Evolutionary conservation across 2,888 invertebrate species (phyloP).

Genomic region (Ashinkailepas kermadecensis): DNA sequence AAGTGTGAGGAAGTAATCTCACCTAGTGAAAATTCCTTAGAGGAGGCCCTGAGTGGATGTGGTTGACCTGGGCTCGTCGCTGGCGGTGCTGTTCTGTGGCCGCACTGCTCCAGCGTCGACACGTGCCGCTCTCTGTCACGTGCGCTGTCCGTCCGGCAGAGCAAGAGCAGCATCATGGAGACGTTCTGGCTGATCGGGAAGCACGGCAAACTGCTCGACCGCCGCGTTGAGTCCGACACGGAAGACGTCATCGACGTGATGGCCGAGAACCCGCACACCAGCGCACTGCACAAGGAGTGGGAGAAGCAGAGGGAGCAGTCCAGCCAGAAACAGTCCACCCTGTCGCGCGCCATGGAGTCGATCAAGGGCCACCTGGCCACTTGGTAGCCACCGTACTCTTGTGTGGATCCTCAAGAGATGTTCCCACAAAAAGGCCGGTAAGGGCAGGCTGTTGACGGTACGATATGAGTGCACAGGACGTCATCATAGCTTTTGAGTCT

Average conservation of each 20-base stretch:
- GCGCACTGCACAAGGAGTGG: constrained; percentile 24
- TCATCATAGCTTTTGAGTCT: no score
- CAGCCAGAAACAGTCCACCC: constrained; percentile 24
- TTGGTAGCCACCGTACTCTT: background rate
- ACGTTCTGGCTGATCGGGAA: constrained; percentile 32
- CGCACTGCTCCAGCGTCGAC: no score
- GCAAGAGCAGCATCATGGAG: constrained; percentile 26
- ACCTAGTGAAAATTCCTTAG: no score
- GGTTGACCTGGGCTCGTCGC: no score
- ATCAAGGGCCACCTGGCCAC: constrained; percentile 24
- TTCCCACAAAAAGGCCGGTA: no score
- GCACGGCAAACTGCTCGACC: constrained; percentile 29
- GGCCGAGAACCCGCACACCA: constrained; percentile 30
- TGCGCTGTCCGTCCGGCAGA: background rate
- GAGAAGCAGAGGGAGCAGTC: constrained; percentile 24
- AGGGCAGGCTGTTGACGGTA: no score
- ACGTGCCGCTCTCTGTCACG: no score
- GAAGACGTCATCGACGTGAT: constrained; percentile 30
- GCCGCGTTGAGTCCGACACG: constrained; percentile 26
- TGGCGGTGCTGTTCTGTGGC: no score
- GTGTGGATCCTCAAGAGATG: background rate
- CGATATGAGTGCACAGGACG: no score
- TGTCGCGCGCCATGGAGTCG: constrained; percentile 25
- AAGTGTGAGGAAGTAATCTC: no score
- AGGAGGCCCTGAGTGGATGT: no score